Conservation (phyloP, 2,113 vertebrate species). For the Vombatus ursinus region DNA sequence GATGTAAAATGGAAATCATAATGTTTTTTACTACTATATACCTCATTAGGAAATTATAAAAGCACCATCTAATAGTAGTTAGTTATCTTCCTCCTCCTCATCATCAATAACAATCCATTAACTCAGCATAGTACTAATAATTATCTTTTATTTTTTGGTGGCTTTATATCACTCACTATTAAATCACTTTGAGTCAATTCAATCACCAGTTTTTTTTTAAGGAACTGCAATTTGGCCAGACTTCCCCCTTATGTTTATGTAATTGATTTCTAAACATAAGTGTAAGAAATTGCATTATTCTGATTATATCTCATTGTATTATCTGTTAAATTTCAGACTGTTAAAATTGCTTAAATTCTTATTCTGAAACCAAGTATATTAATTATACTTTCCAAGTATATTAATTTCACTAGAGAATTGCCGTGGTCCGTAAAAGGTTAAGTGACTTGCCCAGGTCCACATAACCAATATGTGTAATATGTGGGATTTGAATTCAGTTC, state of each 20-base stretch:
- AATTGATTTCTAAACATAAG: background rate
- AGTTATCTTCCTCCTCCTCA: background rate
- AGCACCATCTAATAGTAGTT: background rate
- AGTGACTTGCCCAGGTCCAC: background rate
- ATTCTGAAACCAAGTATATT: background rate
- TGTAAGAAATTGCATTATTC: background rate
- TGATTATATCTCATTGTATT: background rate
- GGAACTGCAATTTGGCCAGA: background rate
- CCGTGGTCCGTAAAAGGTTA: background rate
- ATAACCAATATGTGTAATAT: background rate
- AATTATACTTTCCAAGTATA: background rate
- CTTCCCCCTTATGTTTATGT: background rate
- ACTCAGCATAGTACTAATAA: background rate
- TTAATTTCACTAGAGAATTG: background rate
- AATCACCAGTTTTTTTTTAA: background rate
- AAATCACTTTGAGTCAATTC: background rate
- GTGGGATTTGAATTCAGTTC: background rate
- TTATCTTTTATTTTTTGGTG: background rate
- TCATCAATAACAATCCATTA: background rate
- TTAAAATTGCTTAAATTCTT: background rate
- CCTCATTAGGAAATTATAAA: background rate
- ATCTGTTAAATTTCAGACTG: background rate
- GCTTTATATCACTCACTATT: background rate
- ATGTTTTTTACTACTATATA: background rate
- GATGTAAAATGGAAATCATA: background rate